phyloP scores from a whole-genome alignment of 2,113 vertebrate genomes.

The Meles meles region DNA sequence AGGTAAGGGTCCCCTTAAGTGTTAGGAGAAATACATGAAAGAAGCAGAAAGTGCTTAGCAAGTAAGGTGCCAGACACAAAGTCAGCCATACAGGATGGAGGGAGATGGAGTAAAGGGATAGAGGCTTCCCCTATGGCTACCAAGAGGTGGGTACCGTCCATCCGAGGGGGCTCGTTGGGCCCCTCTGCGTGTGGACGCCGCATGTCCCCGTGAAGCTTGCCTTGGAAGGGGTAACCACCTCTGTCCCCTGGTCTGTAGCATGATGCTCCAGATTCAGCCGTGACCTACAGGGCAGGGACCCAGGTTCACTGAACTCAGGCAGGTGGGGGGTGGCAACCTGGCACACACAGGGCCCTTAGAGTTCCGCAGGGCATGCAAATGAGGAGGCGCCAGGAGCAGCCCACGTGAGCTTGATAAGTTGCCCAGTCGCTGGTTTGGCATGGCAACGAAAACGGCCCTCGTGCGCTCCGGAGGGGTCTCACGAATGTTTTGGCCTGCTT shows the following conservation, averaged over 20 bases:
- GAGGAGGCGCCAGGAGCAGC: background rate
- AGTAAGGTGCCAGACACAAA: background rate
- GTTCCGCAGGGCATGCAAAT: background rate
- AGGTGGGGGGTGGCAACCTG: background rate
- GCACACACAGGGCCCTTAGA: background rate
- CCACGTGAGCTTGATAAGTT: background rate
- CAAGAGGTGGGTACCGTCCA: background rate
- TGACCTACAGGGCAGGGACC: background rate
- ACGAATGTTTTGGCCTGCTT: slow-evolving; percentile 40
- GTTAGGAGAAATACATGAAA: background rate
- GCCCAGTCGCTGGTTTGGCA: background rate
- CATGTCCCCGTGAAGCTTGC: background rate
- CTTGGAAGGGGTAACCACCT: background rate
- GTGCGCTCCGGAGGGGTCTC: slow-evolving; percentile 8
- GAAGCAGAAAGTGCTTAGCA: background rate
- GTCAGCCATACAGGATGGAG: background rate
- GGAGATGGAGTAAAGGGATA: background rate
- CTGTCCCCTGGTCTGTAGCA: background rate
- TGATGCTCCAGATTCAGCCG: background rate
- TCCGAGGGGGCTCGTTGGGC: background rate
- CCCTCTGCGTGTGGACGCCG: fast-evolving
- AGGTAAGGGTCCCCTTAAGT: background rate
- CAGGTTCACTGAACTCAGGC: background rate
- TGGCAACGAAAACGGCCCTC: background rate
- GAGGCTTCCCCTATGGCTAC: background rate